These are phyloP conservation scores for Ictalurus punctatus DNA, from an alignment of 2,113 vertebrate species.

Conservation along the genomic window DNA sequence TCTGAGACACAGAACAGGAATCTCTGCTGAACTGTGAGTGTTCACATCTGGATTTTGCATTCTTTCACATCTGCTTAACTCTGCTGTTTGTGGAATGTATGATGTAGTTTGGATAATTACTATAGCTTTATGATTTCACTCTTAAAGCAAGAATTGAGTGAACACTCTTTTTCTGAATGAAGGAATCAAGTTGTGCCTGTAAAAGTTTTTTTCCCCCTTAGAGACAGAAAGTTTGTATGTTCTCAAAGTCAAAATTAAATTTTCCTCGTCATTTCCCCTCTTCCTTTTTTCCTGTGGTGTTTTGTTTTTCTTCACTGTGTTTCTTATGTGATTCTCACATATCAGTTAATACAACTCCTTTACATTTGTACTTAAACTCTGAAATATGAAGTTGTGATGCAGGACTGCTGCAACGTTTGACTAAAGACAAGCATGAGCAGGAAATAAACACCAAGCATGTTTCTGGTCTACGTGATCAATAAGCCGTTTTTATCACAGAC, in stretches of 20 bases:
- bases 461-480: constrained; percentile 4
- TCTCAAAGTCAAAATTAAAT: neutral
- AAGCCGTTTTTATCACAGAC: neutral
- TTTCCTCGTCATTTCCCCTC: neutral
- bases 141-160: neutral
- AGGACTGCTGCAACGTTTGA: neutral
- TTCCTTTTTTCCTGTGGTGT: neutral
- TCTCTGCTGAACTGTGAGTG: constrained; percentile 37
- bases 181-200: neutral
- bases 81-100: neutral
- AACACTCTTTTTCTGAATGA: neutral
- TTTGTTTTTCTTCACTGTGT: neutral
- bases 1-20: constrained; percentile 57
- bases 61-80: neutral
- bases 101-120: neutral
- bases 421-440: neutral
- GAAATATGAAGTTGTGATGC: neutral
- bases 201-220: neutral
- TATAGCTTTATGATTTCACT: neutral
- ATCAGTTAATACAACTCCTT: neutral
- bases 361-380: neutral
- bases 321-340: neutral
- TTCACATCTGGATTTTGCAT: constrained; percentile 4
- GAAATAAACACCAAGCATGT: neutral
- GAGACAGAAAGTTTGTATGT: neutral